phyloP scores from a whole-genome alignment of 1,140 invertebrate genomes.

The Colletes latitarsis region DNA sequence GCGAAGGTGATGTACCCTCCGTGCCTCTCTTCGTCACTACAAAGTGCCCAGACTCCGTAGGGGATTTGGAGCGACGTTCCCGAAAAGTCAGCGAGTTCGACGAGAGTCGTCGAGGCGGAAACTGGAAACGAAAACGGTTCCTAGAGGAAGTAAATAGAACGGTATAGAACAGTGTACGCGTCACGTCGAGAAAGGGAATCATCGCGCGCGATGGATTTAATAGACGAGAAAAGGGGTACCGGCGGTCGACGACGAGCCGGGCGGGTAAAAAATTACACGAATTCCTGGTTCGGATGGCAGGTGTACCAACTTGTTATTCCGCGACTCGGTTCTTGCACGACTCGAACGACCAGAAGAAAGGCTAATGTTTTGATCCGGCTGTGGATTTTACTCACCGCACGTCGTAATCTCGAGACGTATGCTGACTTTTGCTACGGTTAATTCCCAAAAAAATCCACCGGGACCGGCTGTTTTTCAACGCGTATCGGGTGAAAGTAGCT shows the following conservation, averaged over 20 bases:
- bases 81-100: constrained; percentile 57
- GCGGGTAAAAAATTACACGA: constrained; percentile 48
- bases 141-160: neutral
- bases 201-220: constrained; percentile 27
- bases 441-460: constrained; percentile 66
- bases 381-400: constrained; percentile 46
- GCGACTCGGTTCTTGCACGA: constrained; percentile 49
- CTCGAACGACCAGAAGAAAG: constrained; percentile 31
- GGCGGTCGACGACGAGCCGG: neutral
- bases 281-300: constrained; percentile 52
- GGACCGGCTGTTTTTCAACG: constrained; percentile 53
- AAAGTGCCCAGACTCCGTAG: constrained; percentile 58
- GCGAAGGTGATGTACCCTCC: constrained; percentile 76
- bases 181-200: no score
- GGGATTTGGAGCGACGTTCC: constrained; percentile 62
- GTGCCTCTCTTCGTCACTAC: constrained; percentile 65
- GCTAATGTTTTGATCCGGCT: constrained; percentile 57
- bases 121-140: neutral
- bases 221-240: constrained; percentile 26
- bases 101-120: constrained; percentile 3
- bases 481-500: constrained; percentile 49
- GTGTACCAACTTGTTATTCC: constrained; percentile 62
- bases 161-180: no score
- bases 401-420: constrained; percentile 51
- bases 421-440: constrained; percentile 52